Evolutionary conservation across 2,888 invertebrate species (phyloP), one percentile per base, ranked within the genome.

Genomic region (Mythimna ferrago): DNA sequence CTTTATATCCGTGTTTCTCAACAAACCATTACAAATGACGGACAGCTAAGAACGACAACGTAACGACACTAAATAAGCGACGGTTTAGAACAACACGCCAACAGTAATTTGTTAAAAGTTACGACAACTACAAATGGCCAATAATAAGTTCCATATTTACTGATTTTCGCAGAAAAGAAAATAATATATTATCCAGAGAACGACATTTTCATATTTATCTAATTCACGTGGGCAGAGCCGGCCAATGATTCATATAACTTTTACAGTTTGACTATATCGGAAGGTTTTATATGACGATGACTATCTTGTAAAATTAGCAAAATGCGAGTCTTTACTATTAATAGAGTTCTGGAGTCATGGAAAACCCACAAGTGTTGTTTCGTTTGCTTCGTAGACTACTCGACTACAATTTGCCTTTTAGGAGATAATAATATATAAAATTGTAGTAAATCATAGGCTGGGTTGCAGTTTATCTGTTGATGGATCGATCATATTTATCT

Each of bases 231-330:
- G 88, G 88, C 74, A 82, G 89, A 76, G 66, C 74, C 78, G 74
- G 80, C 79, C 84, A 81, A 87, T 89, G 88, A 89, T 87, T 87
- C 87, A 89, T 87, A 87, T 86, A 80, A 81, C 81, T 84, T 89
- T 87, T 87, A 89, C 81, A 81, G 81, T 84, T 89, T 87, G 86
- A 89, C 88, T 87, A 84, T 85, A 87, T 83, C 75, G 65, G 83
- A 86, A 82, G 78, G 81, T 80, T 78, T 77, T 67, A 73, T 72
- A 84, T 75, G 79, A 77, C 83, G 83, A 81, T 82, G 86, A 87
- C 85, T 84, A 76, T 85, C 82, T 85, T 84, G 83, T 87, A 87
- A 86, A 83, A 84, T 87, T 84, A 84, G 82, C 79, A 81, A 87
- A 84, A 81, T 85, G 72, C 76, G 78, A 81, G 70, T 81, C 65